Evolutionary conservation across 2,797 vertebrate genomes (phyloP), one percentile per base, ranked within the genome.

Genomic region (Bryconaethiops microstoma): DNA sequence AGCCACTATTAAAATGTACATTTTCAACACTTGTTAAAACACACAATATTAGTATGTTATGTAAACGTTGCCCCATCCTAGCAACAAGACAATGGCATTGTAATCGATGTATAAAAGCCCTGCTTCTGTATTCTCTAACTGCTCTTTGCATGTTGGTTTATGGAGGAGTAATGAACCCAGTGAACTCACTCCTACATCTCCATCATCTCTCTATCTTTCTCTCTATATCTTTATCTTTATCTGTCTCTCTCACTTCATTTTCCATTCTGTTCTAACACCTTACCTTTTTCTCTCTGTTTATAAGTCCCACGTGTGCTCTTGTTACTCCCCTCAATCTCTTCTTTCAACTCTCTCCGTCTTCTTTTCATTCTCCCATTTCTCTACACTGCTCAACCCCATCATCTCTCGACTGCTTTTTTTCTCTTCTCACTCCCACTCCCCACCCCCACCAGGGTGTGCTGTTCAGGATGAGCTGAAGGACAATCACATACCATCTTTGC

Each of bases 171-270:
- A 79, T 76, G 69, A 77, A 82, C 77, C 73, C 63, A 80, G 13
- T 55, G 68, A 81, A 78, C 83, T 70, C 59, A n/a, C 54, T 76
- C 65, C 71, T 69, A 74, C 71, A 75, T 75, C 77, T 82, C 87
- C 87, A 77, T 90, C 91, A 29, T 29, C 29, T 29, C 29, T 88
- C 16, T 17, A 19, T 25, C 50, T 13, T 88, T 90, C 89, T 90
- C 90, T 90, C 29, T 23, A 3, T 29, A 29, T 29, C 29, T 29
- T 29, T 29, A 29, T 29, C 57, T 14, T 25, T 5, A 7, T 74
- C 0, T 50, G 40, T 25, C 57, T 60, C 55, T 62, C 19, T 74
- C n/a, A 50, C 59, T 25, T 7, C 62, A 10, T 65, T 40, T 17
- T 65, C 17, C 63, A 40, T 14, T 52, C 39, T 35, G n/a, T 48